Base-by-base conservation (phyloP, 2,797 vertebrate genomes). In the Saguinus oedipus region DNA sequence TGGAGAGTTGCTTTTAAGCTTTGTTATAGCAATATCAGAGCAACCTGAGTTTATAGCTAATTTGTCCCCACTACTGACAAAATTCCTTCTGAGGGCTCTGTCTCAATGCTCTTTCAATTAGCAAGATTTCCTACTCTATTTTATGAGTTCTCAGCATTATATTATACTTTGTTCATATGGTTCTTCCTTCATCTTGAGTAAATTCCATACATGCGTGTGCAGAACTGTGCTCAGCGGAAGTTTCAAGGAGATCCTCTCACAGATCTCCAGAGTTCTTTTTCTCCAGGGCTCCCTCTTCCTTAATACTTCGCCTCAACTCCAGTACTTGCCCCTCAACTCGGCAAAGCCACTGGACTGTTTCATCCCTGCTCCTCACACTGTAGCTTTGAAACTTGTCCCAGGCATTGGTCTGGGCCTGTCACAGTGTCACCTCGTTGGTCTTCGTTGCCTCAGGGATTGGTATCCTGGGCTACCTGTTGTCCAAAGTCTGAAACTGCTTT, bases 281-380 rank as follows among this genome's bases (percentile, higher is more conserved):
- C 2, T 81, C 64, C 33, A 9, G 13, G 68, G 22, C 13, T 55
- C 13, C 1, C 14, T 36, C 9, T 80, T n/a, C 53, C 19, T 36
- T 9, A 70, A 0, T 13, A 15, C 24, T 59, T 26, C 36, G 3
- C 33, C 39, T 8, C 7, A 48, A 48, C 30, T 44, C 20, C n/a
- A 72, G 39, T 19, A 33, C 39, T 15, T 19, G 22, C 11, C 59
- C 48, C 22, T 36, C 48, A 9, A 14, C 39, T 72, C 30, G 14
- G 36, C 61, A n/a, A 81, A 90, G 53, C 36, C 27, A 44, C 61
- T 90, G 4, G 88, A 42, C 27, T 64, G 3, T 61, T 90, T 68
- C 12, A n/a, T 42, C 13, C 36, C 30, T 1, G 24, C 27, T 70
- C 5, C 27, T 68, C 11, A 20, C 7, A 39, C 4, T 39, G 39